Base-by-base conservation (phyloP, 2,888 invertebrate genomes). In the Phorcus lineatus region DNA sequence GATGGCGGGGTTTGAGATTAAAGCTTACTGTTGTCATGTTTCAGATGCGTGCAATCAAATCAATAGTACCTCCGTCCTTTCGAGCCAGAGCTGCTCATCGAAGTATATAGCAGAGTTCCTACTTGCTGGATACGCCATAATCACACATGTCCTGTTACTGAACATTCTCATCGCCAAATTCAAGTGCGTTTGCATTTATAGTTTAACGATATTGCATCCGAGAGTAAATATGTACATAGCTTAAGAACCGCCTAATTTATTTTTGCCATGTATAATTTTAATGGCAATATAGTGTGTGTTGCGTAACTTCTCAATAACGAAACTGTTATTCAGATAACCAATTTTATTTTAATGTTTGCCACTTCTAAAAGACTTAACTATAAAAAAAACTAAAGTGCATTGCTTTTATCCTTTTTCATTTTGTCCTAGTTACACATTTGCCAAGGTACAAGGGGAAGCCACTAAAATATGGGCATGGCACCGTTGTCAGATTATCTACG, bases 141-240 rank as follows among this genome's bases (percentile, higher is more conserved):
- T 92, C 76, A 90, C 91, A 74, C 92, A 92, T 76, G 89, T 92
- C 17, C 86, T 92, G 7, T 86, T 92, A 78, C 87, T 92, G 6
- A 92, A 92, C 80, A 89, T 92, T 0, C 90, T 92, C 55, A 92
- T 92, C 84, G 92, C 92, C 62, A 92, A 92, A 91, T 92, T 92
- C 90, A 91, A 91, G 92, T 92, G 82, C 19, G 80, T 52, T n/a
- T 62, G 1, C 11, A 1, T 57, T n/a, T 16, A 22, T 57, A 6
- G 6, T 57, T 2, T 6, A 19, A 36, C n/a, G n/a, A n/a, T n/a
- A n/a, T n/a, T n/a, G n/a, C n/a, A n/a, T n/a, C n/a, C 36, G 7
- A 36, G 36, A 7, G 36, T 36, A 36, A n/a, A n/a, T n/a, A n/a
- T n/a, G n/a, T n/a, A n/a, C n/a, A n/a, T n/a, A n/a, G n/a, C n/a